phyloP scores from a whole-genome alignment of 2,113 vertebrate species.

The Mohoua ochrocephala region DNA sequence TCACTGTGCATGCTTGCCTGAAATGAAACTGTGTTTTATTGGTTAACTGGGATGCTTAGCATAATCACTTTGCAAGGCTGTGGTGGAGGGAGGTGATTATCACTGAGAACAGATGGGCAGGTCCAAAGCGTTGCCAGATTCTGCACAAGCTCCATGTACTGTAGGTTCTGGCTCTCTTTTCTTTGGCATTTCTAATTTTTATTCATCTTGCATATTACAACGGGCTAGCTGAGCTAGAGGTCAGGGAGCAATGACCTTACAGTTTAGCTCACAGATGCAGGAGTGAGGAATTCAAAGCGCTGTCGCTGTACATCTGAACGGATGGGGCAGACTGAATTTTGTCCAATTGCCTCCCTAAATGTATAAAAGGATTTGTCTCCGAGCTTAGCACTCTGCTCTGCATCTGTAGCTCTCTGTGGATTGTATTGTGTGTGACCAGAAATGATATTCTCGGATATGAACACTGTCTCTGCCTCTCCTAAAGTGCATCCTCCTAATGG shows the following conservation, averaged over 20 bases:
- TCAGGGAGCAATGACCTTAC: constrained; percentile 49
- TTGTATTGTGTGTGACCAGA: constrained; percentile 77
- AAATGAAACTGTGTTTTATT: constrained; percentile 78
- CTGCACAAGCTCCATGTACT: constrained; percentile 70
- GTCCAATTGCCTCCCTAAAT: constrained; percentile 61
- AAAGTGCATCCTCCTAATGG: constrained; percentile 97
- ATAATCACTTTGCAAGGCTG: constrained; percentile 86
- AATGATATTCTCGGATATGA: constrained; percentile 99
- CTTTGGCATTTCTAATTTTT: constrained; percentile 44
- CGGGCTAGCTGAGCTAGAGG: constrained; percentile 51
- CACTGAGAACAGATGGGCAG: constrained; percentile 86
- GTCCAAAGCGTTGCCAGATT: constrained; percentile 79
- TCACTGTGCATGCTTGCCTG: constrained; percentile 64
- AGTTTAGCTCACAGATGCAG: constrained; percentile 55
- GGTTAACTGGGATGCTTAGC: constrained; percentile 83
- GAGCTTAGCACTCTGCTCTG: constrained; percentile 66
- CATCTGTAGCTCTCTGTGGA: constrained; percentile 76
- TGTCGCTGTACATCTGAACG: constrained; percentile 38
- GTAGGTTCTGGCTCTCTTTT: constrained; percentile 65
- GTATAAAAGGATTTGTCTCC: constrained; percentile 73
- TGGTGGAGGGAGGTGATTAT: constrained; percentile 87
- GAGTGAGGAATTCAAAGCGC: constrained; percentile 56
- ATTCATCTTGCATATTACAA: constrained; percentile 2
- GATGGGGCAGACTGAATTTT: constrained; percentile 74
- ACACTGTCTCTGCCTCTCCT: constrained; percentile 88